A percentile compares a stretch with the other conserved stretches of the same genome.
These are phyloP conservation scores for Phymastichus coffea DNA, from an alignment of 1,140 invertebrate species.

Conservation along the genomic window DNA sequence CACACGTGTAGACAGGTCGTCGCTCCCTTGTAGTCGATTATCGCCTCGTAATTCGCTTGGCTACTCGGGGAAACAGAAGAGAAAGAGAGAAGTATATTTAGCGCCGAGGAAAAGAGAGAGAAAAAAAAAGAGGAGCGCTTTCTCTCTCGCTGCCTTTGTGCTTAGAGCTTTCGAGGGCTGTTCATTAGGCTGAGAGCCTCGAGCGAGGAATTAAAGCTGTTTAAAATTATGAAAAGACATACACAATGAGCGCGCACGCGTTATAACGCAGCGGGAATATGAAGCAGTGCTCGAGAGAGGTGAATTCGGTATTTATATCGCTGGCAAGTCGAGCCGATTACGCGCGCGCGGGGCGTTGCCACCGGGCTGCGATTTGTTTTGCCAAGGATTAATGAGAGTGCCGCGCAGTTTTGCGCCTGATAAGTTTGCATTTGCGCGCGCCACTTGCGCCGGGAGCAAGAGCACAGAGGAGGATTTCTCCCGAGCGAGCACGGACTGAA, in stretches of 20 bases:
- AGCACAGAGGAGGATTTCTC: no score
- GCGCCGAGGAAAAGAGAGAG: not conserved
- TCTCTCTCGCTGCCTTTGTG: not conserved
- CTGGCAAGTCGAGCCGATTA: not conserved
- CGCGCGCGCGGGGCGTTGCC: not conserved
- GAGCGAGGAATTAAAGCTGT: not conserved
- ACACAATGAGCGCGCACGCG: not conserved
- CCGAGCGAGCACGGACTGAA: no score
- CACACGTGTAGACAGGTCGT: constrained; percentile 25
- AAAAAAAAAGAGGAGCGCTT: not conserved
- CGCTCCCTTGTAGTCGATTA: constrained; percentile 14
- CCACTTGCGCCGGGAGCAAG: no score
- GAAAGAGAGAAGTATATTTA: no score
- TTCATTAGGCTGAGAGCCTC: not conserved
- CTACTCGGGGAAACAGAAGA: no score
- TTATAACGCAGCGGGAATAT: not conserved
- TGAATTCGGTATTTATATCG: no score
- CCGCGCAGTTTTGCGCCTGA: no score
- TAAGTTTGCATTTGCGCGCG: no score
- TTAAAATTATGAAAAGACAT: not conserved
- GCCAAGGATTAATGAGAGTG: no score
- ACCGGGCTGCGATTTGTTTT: no score
- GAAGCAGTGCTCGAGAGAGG: no score
- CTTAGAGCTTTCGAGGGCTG: constrained; percentile 4
- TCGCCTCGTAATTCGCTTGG: constrained; percentile 23